phyloP scores from a whole-genome alignment of 2,797 vertebrate genomes.

The Philypnodon macrostomus region DNA sequence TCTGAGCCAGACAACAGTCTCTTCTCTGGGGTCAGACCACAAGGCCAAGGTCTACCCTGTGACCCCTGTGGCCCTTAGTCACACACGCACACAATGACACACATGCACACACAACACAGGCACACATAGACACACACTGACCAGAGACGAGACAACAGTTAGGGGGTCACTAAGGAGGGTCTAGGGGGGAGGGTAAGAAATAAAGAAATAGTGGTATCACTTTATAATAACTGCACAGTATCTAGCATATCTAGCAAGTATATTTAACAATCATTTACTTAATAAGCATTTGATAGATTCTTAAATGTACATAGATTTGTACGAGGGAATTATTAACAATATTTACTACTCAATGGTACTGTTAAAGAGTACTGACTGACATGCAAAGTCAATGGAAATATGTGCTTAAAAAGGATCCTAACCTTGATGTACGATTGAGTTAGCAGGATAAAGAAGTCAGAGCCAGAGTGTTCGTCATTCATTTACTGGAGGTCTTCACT shows the following conservation, averaged over 20 bases:
- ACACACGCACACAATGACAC: conserved; percentile 33
- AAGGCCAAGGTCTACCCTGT: conserved; percentile 76
- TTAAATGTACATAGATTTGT: too few relatives aligned
- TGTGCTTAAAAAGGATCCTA: conserved; percentile 1
- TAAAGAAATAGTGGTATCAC: conserved; percentile 12
- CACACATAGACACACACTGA: conserved; percentile 43
- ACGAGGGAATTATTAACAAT: too few relatives aligned
- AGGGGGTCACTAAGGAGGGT: conserved; percentile 3
- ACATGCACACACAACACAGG: conserved; percentile 27
- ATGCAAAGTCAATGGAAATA: too few relatives aligned
- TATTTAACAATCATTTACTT: too few relatives aligned
- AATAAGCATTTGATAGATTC: too few relatives aligned
- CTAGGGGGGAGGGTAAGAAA: conserved; percentile 42
- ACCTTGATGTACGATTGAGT: conserved; percentile 14
- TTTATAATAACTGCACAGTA: too few relatives aligned
- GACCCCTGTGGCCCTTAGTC: conserved; percentile 45
- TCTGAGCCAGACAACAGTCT: conserved; percentile 73
- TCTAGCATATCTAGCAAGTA: too few relatives aligned
- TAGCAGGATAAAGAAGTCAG: conserved; percentile 27
- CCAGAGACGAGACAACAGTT: conserved; percentile 39
- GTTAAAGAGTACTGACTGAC: too few relatives aligned
- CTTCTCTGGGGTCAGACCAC: conserved; percentile 72
- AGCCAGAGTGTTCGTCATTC: conserved; percentile 28
- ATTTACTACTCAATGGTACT: too few relatives aligned
- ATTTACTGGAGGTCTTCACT: conserved; percentile 25